A percentile compares a stretch with the other conserved stretches of the same genome.
phyloP scores from a whole-genome alignment of 2,888 invertebrate species.

The Watsonalla cultraria region DNA sequence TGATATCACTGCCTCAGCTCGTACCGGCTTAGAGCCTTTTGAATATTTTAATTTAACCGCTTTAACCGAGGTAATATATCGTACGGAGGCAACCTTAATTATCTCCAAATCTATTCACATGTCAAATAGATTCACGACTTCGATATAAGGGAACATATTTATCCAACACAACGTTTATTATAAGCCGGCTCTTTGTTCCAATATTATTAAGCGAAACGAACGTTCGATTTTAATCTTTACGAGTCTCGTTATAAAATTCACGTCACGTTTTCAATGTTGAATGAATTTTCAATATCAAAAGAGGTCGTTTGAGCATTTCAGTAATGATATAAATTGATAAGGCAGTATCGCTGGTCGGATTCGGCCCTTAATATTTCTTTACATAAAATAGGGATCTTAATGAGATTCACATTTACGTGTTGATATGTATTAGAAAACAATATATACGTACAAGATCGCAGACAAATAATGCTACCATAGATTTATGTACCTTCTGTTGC shows the following conservation, averaged over 20 bases:
- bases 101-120: conserved; percentile 25
- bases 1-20: conserved; percentile 11
- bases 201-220: background rate
- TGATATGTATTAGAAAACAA: too few species aligned
- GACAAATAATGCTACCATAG: too few species aligned
- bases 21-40: conserved; percentile 31
- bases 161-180: conserved; percentile 12
- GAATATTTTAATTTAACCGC: conserved; percentile 42
- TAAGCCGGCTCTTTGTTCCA: conserved; percentile 3
- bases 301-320: conserved; percentile 1
- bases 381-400: background rate
- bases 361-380: background rate
- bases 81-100: conserved; percentile 27
- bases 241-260: background rate
- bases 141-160: conserved; percentile 3
- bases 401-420: background rate
- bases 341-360: background rate
- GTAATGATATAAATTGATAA: conserved; percentile 1
- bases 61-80: conserved; percentile 28
- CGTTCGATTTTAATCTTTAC: conserved; percentile 1
- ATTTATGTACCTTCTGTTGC: too few species aligned
- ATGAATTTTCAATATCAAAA: background rate
- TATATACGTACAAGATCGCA: too few species aligned
- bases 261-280: conserved; percentile 5
- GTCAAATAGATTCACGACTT: conserved; percentile 18